These are phyloP conservation scores for Urocolius indicus DNA, from an alignment of 2,113 vertebrate genomes.

Conservation along the genomic window DNA sequence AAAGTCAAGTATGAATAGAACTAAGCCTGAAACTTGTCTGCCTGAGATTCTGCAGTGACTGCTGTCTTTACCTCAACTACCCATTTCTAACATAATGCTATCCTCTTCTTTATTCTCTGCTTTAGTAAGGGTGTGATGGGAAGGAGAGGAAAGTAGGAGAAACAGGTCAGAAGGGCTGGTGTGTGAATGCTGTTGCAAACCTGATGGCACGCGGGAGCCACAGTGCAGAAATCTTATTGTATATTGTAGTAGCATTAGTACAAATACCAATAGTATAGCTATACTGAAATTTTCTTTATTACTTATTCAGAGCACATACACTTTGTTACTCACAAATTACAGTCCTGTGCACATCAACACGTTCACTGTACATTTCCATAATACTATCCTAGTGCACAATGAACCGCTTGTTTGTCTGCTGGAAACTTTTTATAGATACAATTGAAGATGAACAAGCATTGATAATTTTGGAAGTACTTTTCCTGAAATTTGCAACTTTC, in stretches of 20 bases:
- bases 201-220: background rate
- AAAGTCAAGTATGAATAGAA: background rate
- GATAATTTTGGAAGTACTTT: conserved; percentile 9
- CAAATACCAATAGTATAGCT: background rate
- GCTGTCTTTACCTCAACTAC: background rate
- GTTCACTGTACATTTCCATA: background rate
- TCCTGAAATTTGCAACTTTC: background rate
- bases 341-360: background rate
- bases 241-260: background rate
- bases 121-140: background rate
- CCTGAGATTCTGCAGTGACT: background rate
- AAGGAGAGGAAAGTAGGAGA: background rate
- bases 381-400: background rate
- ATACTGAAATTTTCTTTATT: background rate
- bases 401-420: background rate
- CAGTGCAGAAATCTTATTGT: background rate
- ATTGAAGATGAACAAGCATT: conserved; percentile 1
- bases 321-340: conserved; percentile 16
- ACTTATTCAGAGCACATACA: conserved; percentile 19
- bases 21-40: background rate
- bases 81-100: background rate
- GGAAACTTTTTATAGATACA: background rate
- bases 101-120: background rate
- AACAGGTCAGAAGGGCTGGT: background rate
- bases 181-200: background rate